Evolutionary conservation across 2,888 invertebrate species (phyloP).

Genomic region (Archaeoteleia sp.): DNA sequence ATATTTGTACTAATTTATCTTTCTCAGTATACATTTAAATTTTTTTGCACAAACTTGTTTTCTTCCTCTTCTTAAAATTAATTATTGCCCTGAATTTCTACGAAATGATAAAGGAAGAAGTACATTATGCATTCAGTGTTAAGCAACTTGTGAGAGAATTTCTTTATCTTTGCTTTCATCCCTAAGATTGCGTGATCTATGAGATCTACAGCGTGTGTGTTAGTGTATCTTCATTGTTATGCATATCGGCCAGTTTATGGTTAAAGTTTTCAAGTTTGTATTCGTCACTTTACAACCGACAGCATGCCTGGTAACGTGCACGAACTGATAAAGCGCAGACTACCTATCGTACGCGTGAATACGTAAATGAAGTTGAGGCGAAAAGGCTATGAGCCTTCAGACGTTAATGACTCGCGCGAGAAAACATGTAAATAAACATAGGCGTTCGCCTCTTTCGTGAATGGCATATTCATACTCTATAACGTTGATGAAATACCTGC

Average conservation of each 20-base stretch:
- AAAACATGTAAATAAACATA: slow-evolving; percentile 43
- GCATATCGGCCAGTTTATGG: slow-evolving; percentile 53
- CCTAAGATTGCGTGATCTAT: slow-evolving; percentile 36
- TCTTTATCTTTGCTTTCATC: slow-evolving; percentile 32
- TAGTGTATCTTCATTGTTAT: slow-evolving; percentile 47
- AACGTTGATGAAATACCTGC: slow-evolving; percentile 35
- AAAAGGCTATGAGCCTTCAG: slow-evolving; percentile 43
- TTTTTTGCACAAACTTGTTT: too few relatives aligned
- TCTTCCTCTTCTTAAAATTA: too few relatives aligned
- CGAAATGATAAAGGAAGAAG: too few relatives aligned
- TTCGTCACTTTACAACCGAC: slow-evolving; percentile 51
- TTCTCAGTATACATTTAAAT: too few relatives aligned
- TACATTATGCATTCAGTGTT: too few relatives aligned
- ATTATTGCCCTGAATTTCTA: too few relatives aligned
- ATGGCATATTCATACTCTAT: slow-evolving; percentile 33
- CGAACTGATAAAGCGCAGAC: slow-evolving; percentile 46
- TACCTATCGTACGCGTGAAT: slow-evolving; percentile 48
- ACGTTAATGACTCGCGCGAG: slow-evolving; percentile 47
- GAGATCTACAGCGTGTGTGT: slow-evolving; percentile 36
- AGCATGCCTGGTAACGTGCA: slow-evolving; percentile 41
- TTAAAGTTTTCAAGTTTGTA: slow-evolving; percentile 48
- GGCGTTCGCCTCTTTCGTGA: slow-evolving; percentile 29
- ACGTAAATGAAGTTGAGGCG: slow-evolving; percentile 45
- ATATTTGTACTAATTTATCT: too few relatives aligned
- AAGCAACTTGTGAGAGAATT: slow-evolving; percentile 33